Evolutionary conservation across 2,113 vertebrate genomes (phyloP).

Genomic region (human): DNA sequence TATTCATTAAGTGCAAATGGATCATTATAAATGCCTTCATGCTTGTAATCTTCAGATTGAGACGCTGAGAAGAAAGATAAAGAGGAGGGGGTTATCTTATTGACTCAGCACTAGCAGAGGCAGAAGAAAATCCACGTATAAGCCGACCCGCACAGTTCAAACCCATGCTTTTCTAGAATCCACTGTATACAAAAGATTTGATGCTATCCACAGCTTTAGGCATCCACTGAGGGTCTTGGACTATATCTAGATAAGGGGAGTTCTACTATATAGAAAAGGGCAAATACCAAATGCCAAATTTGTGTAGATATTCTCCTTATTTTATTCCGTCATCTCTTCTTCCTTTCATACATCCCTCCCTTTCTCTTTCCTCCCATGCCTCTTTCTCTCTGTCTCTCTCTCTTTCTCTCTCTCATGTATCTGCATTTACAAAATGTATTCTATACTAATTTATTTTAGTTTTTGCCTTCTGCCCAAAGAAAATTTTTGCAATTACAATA

Average conservation of each 20-base stretch:
- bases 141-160: background rate
- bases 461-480: background rate
- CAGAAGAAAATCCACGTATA: background rate
- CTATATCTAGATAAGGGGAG: background rate
- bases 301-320: background rate
- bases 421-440: background rate
- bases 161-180: background rate
- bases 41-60: too few relatives aligned
- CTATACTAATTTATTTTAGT: background rate
- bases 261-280: background rate
- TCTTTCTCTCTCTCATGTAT: background rate
- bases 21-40: too few relatives aligned
- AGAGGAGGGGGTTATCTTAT: background rate
- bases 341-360: too few relatives aligned
- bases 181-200: background rate
- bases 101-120: background rate
- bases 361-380: too few relatives aligned
- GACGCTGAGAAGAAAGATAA: background rate
- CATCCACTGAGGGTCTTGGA: background rate
- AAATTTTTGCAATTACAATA: background rate
- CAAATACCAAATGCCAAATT: background rate
- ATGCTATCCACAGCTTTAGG: background rate
- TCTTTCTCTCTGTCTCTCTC: background rate
- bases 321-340: background rate
- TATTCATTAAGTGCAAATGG: too few relatives aligned